These are phyloP conservation scores for Misgurnus mizolepis DNA, from an alignment of 2,113 vertebrate genomes.

Conservation along the genomic window DNA sequence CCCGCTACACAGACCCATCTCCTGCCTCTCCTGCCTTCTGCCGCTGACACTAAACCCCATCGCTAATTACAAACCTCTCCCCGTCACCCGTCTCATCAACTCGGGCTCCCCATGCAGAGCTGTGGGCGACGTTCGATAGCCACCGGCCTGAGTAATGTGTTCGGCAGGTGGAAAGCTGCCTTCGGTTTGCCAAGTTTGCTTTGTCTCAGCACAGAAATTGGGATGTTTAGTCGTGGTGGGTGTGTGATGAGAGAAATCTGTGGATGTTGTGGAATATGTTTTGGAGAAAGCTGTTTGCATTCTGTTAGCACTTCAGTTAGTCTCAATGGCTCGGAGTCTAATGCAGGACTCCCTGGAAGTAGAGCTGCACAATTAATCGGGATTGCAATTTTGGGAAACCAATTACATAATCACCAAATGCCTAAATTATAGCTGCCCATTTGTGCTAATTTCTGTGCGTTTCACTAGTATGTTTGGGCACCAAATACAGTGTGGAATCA, in stretches of 20 bases:
- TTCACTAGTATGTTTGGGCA: no score
- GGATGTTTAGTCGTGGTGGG: conserved; percentile 31
- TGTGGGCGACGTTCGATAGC: neutral
- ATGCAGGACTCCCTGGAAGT: no score
- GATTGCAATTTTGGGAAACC: no score
- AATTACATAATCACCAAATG: no score
- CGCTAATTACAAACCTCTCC: conserved; percentile 31
- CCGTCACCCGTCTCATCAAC: neutral
- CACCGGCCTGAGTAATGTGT: neutral
- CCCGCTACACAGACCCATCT: conserved; percentile 26
- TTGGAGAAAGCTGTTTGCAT: neutral
- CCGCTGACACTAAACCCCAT: conserved; percentile 33
- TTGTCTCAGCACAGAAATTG: conserved; percentile 4
- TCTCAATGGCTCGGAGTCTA: no score
- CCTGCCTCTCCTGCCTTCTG: conserved; percentile 32
- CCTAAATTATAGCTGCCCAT: no score
- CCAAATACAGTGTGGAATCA: no score
- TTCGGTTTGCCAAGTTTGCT: neutral
- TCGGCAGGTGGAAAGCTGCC: conserved; percentile 4
- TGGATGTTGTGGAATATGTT: neutral
- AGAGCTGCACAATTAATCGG: no score
- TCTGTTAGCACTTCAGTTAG: no score
- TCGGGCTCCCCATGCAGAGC: neutral
- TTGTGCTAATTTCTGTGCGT: no score
- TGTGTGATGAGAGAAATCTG: conserved; percentile 31